phyloP scores from a whole-genome alignment of 2,797 vertebrate genomes.

The Microctenopoma steveboyesi region DNA sequence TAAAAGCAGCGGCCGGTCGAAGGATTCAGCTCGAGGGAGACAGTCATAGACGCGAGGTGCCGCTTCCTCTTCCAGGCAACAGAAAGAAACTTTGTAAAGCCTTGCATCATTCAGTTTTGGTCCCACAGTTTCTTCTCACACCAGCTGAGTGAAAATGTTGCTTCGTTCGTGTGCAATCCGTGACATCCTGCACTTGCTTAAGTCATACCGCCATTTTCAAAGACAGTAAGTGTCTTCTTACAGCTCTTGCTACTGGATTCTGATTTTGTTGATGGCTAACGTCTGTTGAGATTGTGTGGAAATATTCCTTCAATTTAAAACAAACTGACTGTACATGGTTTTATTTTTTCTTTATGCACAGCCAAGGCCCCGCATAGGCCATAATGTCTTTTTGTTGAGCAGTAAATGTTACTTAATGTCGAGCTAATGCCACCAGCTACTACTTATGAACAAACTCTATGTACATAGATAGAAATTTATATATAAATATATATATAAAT shows the following conservation, averaged over 20 bases:
- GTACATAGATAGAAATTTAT: conserved; percentile 81
- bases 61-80: conserved; percentile 22
- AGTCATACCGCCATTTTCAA: conserved; percentile 28
- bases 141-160: conserved; percentile 17
- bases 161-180: conserved; percentile 50
- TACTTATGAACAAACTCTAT: conserved; percentile 75
- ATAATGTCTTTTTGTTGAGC: conserved; percentile 66
- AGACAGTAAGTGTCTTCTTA: neutral
- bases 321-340: conserved; percentile 44
- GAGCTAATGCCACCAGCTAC: conserved; percentile 79
- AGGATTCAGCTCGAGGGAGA: conserved; percentile 11
- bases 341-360: conserved; percentile 66
- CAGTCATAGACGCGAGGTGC: neutral
- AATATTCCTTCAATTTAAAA: conserved; percentile 48
- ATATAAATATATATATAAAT: conserved; percentile 81
- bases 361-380: conserved; percentile 62
- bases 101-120: conserved; percentile 27
- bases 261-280: conserved; percentile 24
- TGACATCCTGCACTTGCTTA: conserved; percentile 61
- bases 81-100: conserved; percentile 40
- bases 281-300: conserved; percentile 68
- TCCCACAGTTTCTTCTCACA: conserved; percentile 8
- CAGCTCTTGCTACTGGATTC: conserved; percentile 31
- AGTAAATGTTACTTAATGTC: conserved; percentile 71
- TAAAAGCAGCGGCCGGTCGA: conserved; percentile 6